These are phyloP conservation scores for Oreochromis spilurus DNA, from an alignment of 2,113 vertebrate species.

Conservation along the genomic window DNA sequence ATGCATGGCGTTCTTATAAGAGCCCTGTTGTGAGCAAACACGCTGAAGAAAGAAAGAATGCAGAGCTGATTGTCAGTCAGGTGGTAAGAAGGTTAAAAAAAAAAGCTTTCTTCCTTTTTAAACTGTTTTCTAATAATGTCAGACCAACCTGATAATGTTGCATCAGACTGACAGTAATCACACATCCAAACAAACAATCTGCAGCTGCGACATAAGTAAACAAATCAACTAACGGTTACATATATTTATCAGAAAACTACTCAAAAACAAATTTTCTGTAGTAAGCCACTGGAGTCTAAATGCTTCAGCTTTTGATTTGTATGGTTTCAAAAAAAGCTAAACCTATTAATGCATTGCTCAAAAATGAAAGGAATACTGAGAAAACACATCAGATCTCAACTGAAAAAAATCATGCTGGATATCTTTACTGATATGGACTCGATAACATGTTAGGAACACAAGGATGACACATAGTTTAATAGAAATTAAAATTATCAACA, in stretches of 20 bases:
- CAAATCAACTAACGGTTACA: not conserved
- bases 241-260: not conserved
- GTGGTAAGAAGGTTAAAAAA: not conserved
- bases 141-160: not conserved
- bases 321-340: not conserved
- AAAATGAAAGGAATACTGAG: not conserved
- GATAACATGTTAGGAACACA: not conserved
- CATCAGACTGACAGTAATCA: not conserved
- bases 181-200: not conserved
- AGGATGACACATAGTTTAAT: not conserved
- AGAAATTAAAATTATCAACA: not conserved
- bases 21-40: not conserved
- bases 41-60: not conserved
- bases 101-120: not conserved
- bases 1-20: not conserved
- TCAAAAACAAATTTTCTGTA: not conserved
- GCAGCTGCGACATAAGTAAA: not conserved
- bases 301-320: not conserved
- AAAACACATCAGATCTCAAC: not conserved
- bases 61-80: not conserved
- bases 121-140: not conserved
- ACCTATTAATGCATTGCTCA: not conserved
- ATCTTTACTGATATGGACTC: not conserved
- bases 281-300: not conserved
- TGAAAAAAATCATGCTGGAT: fast-evolving